Evolutionary conservation across 1,140 invertebrate species (phyloP), one percentile per base, ranked within the genome.

Genomic region (Amphibalanus amphitrite): DNA sequence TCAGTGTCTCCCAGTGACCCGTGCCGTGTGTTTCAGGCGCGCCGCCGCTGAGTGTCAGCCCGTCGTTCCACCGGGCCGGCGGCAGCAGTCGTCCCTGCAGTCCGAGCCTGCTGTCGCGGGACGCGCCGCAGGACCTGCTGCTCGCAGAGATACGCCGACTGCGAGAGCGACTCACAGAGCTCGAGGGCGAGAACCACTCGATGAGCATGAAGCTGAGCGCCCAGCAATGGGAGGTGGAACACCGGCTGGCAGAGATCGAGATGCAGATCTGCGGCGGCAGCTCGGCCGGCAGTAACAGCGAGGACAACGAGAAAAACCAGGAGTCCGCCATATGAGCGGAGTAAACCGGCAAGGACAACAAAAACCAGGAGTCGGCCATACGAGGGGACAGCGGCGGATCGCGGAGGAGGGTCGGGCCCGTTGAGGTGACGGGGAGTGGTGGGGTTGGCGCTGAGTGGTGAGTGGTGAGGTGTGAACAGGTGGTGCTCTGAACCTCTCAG

Each of bases 181-280:
- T 98, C 64, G 95, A 97, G 80, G 88, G 90, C 0, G 94, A 97
- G 79, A 98, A 98, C 79, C 88, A 93, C 15, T 86, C 91, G 3
- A 89, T 97, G 85, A 93, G 89, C 74, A 86, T 90, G 0, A 96
- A 97, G 78, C 83, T 97, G 4, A 93, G 88, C 78, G 92, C 96
- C 77, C 93, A 96, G 77, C 93, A 96, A 78, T 95, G 92, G 91
- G 92, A 96, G 78, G 88, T 97, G 40, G 93, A 97, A 78, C 90
- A 95, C 79, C 86, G 95, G 75, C 81, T 97, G 74, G 90, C 93
- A 68, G 95, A 97, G 80, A 95, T 98, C 71, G 95, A 98, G 81
- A 92, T 97, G 91, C 94, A 97, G 80, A 94, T 97, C 72, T 93
- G 92, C 78, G 89, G 92, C 10, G 90, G 79, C 74, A 77, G 73